Evolutionary conservation across 2,888 invertebrate species (phyloP), one percentile per base, ranked within the genome.

Genomic region (Drosophila sordidula): DNA sequence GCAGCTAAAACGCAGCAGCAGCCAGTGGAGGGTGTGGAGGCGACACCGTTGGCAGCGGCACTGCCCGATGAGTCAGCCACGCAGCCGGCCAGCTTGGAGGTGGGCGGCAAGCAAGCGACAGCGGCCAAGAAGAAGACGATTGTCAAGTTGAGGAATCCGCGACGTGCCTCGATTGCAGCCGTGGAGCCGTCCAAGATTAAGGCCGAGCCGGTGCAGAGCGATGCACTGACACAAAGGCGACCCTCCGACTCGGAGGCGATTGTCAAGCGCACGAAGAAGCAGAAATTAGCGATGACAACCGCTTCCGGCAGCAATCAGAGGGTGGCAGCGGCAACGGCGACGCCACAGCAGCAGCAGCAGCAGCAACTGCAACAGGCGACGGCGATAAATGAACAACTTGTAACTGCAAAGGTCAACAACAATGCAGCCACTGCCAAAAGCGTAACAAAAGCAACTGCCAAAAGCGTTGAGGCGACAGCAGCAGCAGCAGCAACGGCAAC

Each of bases 201-300:
- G 59, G 79, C 82, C 12, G 89, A 86, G 61, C 70, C 85, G 6
- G 62, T 80, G 34, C 77, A 77, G 62, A 50, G 63, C 41, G 78
- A 78, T 67, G 79, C 70, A 29, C 67, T 80, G 25, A 36, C 65
- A 70, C 88, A 89, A 67, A 82, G 91, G 29, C 81, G 92, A 57
- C 91, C 91, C 56, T 91, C 91, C 14, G 91, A 92, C 70, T 91
- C 91, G 9, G 90, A 87, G 61, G 76, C 92, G 44, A 75, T 91
- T 65, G 77, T 91, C 4, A 91, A 90, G 65, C 87, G 86, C 61
- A 85, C 90, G 65, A 89, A 87, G 82, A 83, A 89, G 79, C 64
- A 46, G 63, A 77, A 78, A 80, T 76, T 89, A 76, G 77, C 75
- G 73, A 52, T 56, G 34, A 1, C 51, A 44, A 32, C 50, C 29